Percentiles rank a stretch among this genome's conserved stretches.
Conservation (phyloP, 2,888 invertebrate genomes). For the Steinernema scapterisci region DNA sequence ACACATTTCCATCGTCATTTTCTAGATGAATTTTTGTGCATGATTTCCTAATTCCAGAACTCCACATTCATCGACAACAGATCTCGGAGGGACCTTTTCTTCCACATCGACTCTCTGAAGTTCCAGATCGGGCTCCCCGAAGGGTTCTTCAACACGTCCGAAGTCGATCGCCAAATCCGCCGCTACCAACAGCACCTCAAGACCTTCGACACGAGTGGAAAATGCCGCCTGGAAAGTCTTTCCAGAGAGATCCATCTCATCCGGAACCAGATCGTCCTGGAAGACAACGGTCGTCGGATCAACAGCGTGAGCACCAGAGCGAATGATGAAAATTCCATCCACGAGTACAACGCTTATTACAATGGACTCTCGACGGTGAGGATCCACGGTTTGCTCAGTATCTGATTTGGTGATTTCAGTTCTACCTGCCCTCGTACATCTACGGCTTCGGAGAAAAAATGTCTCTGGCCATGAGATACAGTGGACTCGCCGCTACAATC, state of each 20-base stretch:
- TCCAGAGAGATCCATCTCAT: conserved; percentile 8
- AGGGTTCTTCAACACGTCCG: not conserved
- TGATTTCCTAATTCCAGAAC: not conserved
- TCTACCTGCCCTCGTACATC: not conserved
- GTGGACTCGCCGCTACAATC: not conserved
- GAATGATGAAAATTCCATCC: not conserved
- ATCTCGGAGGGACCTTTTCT: not conserved
- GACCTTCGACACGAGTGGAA: conserved; percentile 31
- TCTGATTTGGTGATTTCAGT: not conserved
- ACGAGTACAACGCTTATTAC: conserved; percentile 16
- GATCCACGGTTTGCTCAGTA: not conserved
- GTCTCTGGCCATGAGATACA: not conserved
- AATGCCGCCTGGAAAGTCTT: not conserved
- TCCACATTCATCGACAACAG: not conserved
- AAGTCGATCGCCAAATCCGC: not conserved
- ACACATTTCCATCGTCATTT: too few relatives aligned
- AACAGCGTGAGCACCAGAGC: not conserved
- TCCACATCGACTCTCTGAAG: not conserved
- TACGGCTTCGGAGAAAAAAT: not conserved
- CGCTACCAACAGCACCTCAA: conserved; percentile 13
- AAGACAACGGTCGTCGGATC: not conserved
- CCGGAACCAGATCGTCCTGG: not conserved
- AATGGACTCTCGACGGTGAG: not conserved
- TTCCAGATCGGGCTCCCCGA: not conserved
- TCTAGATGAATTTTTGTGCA: too few relatives aligned